Percentiles rank a stretch among this genome's conserved stretches.
These are phyloP conservation scores for Nothoprocta perdicaria DNA, from an alignment of 2,113 vertebrate species.

Conservation along the genomic window DNA sequence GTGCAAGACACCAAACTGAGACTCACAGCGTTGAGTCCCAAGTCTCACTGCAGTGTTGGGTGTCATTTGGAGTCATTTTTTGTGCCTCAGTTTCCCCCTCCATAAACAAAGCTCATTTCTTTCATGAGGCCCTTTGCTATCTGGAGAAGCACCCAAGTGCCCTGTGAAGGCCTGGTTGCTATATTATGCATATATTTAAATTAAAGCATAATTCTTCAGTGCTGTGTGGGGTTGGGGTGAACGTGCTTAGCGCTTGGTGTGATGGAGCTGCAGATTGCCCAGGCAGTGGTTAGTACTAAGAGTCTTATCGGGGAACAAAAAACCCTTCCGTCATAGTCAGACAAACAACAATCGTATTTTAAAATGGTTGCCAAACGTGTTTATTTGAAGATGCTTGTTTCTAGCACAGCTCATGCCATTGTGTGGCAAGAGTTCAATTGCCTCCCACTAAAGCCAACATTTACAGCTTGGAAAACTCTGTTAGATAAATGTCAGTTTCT, in stretches of 20 bases:
- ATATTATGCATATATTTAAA: constrained; percentile 40
- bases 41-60: neutral
- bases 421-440: constrained; percentile 55
- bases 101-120: neutral
- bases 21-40: neutral
- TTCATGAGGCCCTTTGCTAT: constrained; percentile 1
- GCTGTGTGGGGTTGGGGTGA: constrained; percentile 25
- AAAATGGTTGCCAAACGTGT: constrained; percentile 70
- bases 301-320: constrained; percentile 60
- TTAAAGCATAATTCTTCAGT: constrained; percentile 30
- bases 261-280: constrained; percentile 58
- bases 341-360: constrained; percentile 49
- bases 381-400: constrained; percentile 68
- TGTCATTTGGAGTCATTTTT: neutral
- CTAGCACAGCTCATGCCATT: constrained; percentile 48
- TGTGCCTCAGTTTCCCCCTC: neutral
- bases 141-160: neutral
- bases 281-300: constrained; percentile 60
- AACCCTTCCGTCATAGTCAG: constrained; percentile 53
- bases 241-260: constrained; percentile 17
- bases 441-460: constrained; percentile 61
- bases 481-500: constrained; percentile 63
- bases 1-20: neutral
- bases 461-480: constrained; percentile 51
- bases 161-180: neutral